Conservation (phyloP, 1,140 invertebrate genomes). For the Trichonephila clavipes region DNA sequence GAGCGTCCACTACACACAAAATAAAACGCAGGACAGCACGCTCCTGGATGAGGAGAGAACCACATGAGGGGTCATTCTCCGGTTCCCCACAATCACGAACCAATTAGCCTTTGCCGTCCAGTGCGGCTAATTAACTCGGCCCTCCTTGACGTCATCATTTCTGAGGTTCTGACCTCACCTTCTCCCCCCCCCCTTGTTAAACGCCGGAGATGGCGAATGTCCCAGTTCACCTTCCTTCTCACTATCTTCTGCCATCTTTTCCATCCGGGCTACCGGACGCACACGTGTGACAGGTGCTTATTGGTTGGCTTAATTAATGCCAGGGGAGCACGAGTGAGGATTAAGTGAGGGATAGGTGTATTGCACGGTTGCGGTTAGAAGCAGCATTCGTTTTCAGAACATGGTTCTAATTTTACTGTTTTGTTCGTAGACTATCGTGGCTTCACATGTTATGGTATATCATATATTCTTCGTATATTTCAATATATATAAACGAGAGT, state of each 20-base stretch:
- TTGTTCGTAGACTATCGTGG: too few relatives aligned
- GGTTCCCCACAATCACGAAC: constrained; percentile 47
- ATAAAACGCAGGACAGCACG: neutral
- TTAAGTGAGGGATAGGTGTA: neutral
- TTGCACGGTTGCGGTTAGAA: too few relatives aligned
- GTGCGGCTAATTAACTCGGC: constrained; percentile 61
- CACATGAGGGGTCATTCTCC: constrained; percentile 43
- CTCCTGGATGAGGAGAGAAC: neutral
- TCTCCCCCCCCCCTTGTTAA: constrained; percentile 13
- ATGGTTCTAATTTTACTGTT: too few relatives aligned
- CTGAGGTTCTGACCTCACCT: constrained; percentile 50
- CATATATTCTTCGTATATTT: too few relatives aligned
- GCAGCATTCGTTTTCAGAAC: too few relatives aligned
- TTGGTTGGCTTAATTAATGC: constrained; percentile 38
- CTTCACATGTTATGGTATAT: too few relatives aligned
- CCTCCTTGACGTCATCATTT: constrained; percentile 56
- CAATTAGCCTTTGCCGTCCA: constrained; percentile 63
- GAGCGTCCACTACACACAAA: neutral
- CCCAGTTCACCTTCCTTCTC: constrained; percentile 27
- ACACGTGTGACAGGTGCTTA: constrained; percentile 3
- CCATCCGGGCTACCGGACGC: neutral
- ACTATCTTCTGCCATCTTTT: neutral
- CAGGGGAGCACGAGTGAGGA: neutral
- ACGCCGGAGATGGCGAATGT: constrained; percentile 41
- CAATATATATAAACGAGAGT: too few relatives aligned